Percentiles rank a stretch among this genome's conserved stretches.
phyloP scores from a whole-genome alignment of 2,888 invertebrate genomes.

The Epirrita christyi region DNA sequence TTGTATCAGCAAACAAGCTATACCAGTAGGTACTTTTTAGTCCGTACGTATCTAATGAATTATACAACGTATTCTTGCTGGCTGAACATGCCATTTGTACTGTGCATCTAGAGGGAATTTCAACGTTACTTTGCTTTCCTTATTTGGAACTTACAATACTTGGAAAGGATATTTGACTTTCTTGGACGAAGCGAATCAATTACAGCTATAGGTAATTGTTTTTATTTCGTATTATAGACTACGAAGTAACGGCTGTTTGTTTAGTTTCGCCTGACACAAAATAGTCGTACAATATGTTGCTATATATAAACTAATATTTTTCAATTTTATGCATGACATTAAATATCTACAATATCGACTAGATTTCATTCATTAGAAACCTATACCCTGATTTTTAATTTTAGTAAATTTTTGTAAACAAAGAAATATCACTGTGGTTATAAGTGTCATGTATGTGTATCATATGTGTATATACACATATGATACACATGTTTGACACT shows the following conservation, averaged over 20 bases:
- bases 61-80: not conserved
- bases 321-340: too few species aligned
- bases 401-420: too few species aligned
- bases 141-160: not conserved
- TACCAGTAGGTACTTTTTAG: too few species aligned
- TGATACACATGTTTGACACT: too few species aligned
- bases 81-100: not conserved
- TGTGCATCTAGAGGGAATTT: not conserved
- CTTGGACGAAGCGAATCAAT: too few species aligned
- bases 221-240: not conserved
- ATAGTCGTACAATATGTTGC: conserved; percentile 12
- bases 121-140: not conserved
- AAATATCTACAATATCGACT: conserved; percentile 35
- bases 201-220: not conserved
- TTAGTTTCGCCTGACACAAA: not conserved
- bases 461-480: too few species aligned
- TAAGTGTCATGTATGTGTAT: too few species aligned
- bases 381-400: too few species aligned
- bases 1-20: too few species aligned
- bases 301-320: conserved; percentile 2
- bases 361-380: conserved; percentile 26
- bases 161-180: not conserved
- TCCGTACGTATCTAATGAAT: not conserved
- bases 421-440: too few species aligned
- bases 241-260: not conserved